Evolutionary conservation across 2,113 vertebrate species (phyloP), one percentile per base, ranked within the genome.

Genomic region (Callipepla californica): DNA sequence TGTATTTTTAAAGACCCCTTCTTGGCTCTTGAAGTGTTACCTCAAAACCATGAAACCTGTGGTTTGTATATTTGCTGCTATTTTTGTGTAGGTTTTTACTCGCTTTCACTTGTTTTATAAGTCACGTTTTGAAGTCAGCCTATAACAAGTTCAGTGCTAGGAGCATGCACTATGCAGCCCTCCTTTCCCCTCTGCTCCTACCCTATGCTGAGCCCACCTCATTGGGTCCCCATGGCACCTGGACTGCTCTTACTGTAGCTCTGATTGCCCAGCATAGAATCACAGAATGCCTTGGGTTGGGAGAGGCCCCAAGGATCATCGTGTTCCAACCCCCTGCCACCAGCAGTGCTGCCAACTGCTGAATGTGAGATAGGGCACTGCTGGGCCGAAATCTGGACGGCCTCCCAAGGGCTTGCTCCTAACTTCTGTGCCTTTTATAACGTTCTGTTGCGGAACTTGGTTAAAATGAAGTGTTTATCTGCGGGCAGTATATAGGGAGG

Each of bases 241-340:
- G 26, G 7, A 12, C 16, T 20, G 7, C 18, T 3, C 30, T 0
- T 23, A 58, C 2, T 14, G 19, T 47, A 5, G 0, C 42, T 10
- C 0, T 19, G n/a, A 3, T 1, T 0, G 0, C 30, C 32, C 68
- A 4, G n/a, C 25, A 28, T 28, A 16, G 51, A 51, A 51, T 51
- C 50, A 51, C 26, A 26, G 50, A 28, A 28, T 28, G 25, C 25
- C 51, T 9, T 53, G 51, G 51, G 14, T 30, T 53, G 28, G 26
- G 28, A 53, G 26, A 26, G 51, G 28, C 51, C 26, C 28, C 26
- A 53, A 6, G 51, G 26, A 2, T 53, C 51, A 17, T 30, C 15
- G 30, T 15, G 26, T 53, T 53, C 51, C 51, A 53, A 53, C 51
- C 51, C 48, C 5, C 22, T 50, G 48, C 48, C 48, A 23, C 48